Percentiles rank a stretch among this genome's conserved stretches.
These are phyloP conservation scores for Paragorgia papillata DNA, from an alignment of 92 coral and sea anemone species.

Conservation along the genomic window DNA sequence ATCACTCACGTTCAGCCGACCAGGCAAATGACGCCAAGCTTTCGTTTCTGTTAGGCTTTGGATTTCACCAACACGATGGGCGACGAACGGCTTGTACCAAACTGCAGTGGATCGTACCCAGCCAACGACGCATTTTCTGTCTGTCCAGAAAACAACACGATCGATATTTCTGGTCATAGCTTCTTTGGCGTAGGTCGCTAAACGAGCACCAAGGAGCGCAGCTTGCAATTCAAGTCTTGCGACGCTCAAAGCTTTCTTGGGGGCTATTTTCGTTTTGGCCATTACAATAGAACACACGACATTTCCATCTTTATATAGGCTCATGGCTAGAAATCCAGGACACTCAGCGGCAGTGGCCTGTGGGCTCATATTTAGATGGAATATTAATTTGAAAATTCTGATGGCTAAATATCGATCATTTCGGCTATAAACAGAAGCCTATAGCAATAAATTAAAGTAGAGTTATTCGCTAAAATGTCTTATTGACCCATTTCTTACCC, in stretches of 20 bases:
- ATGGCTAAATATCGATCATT: no score
- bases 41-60: conserved; percentile 29
- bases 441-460: no score
- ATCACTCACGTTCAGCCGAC: conserved; percentile 54
- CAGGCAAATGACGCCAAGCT: conserved; percentile 34
- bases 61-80: conserved; percentile 27
- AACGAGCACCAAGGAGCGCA: conserved; percentile 56
- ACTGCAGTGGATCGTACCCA: conserved; percentile 38
- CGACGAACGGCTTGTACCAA: conserved; percentile 40
- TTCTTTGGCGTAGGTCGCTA: conserved; percentile 50
- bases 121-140: conserved; percentile 40
- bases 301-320: conserved; percentile 43
- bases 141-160: conserved; percentile 53
- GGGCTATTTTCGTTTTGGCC: conserved; percentile 67
- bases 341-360: no score
- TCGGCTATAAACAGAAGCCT: no score
- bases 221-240: conserved; percentile 44
- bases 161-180: conserved; percentile 33
- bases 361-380: no score
- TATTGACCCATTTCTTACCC: no score
- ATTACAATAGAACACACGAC: conserved; percentile 50
- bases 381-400: no score
- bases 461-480: no score
- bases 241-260: conserved; percentile 44
- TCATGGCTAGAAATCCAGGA: no score